A percentile compares a stretch with the other conserved stretches of the same genome.
These are phyloP conservation scores for Pilophorus perplexus DNA, from an alignment of 2,888 invertebrate genomes.

Conservation along the genomic window DNA sequence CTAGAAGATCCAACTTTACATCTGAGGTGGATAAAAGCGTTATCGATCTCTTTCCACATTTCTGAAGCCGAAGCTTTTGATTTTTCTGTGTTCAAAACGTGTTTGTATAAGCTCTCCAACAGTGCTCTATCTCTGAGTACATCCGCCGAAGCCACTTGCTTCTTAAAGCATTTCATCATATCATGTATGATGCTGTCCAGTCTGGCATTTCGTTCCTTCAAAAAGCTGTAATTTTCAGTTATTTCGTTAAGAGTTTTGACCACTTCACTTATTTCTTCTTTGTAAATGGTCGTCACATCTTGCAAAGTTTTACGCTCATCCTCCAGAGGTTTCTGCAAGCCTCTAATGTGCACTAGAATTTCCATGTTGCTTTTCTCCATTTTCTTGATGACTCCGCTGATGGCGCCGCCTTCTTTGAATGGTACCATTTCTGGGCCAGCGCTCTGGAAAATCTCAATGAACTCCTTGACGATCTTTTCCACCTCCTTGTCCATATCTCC, in stretches of 20 bases:
- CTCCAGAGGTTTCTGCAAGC: slow-evolving; percentile 25
- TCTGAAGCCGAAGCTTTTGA: slow-evolving; percentile 18
- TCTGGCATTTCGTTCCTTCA: slow-evolving; percentile 12
- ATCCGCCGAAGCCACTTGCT: slow-evolving; percentile 20
- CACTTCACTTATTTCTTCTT: slow-evolving; percentile 21
- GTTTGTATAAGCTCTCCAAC: slow-evolving; percentile 28
- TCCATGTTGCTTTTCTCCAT: slow-evolving; percentile 33
- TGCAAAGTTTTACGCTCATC: slow-evolving; percentile 7
- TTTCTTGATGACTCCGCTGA: slow-evolving; percentile 23
- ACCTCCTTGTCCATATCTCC: slow-evolving; percentile 31
- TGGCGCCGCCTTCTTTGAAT: slow-evolving; percentile 21
- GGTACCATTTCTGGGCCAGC: slow-evolving; percentile 24
- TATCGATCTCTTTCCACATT: slow-evolving; percentile 38
- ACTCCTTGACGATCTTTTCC: slow-evolving; percentile 32
- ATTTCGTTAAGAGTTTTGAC: slow-evolving; percentile 22
- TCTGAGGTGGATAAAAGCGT: slow-evolving; percentile 20
- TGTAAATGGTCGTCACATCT: slow-evolving; percentile 10
- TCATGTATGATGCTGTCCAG: slow-evolving; percentile 27
- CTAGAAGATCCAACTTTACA: slow-evolving; percentile 24
- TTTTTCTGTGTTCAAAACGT: neutral
- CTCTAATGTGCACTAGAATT: slow-evolving; percentile 26
- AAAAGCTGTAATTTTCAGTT: slow-evolving; percentile 15
- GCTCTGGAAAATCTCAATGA: slow-evolving; percentile 23
- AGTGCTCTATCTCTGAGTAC: slow-evolving; percentile 19
- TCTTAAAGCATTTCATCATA: slow-evolving; percentile 13